Conservation (phyloP, 2,888 invertebrate species). For the Neoitamus cyanurus region DNA sequence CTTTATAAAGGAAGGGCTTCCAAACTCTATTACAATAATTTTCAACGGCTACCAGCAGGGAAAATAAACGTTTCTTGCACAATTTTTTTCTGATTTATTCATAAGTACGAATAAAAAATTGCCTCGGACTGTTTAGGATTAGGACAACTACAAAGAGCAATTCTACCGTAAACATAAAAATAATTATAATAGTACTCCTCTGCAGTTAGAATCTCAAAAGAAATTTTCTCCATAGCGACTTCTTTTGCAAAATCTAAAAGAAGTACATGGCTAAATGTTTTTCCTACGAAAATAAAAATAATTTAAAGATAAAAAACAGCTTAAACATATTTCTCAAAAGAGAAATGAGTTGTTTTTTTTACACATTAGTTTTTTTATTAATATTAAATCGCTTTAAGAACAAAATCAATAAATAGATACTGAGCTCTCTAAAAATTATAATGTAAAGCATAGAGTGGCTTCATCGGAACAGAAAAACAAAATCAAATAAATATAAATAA, state of each 20-base stretch:
- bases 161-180: slow-evolving; percentile 10
- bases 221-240: slow-evolving; percentile 26
- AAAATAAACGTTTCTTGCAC: not conserved
- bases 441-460: not conserved
- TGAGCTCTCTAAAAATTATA: slow-evolving; percentile 12
- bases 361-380: slow-evolving; percentile 35
- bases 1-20: not conserved
- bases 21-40: not conserved
- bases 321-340: slow-evolving; percentile 37
- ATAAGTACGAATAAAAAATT: slow-evolving; percentile 40
- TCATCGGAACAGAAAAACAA: not conserved
- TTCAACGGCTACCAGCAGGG: not conserved
- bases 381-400: slow-evolving; percentile 32
- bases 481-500: slow-evolving; percentile 32
- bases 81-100: slow-evolving; percentile 7
- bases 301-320: slow-evolving; percentile 13
- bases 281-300: slow-evolving; percentile 1
- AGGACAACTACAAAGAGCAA: not conserved
- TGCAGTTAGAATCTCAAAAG: slow-evolving; percentile 13
- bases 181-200: slow-evolving; percentile 16
- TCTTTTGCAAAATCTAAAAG: slow-evolving; percentile 28
- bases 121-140: not conserved
- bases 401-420: slow-evolving; percentile 38
- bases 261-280: slow-evolving; percentile 16
- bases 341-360: slow-evolving; percentile 29